These are phyloP conservation scores for Scaptodrosophila latifasciaeformis DNA, from an alignment of 2,888 invertebrate species.

Conservation along the genomic window DNA sequence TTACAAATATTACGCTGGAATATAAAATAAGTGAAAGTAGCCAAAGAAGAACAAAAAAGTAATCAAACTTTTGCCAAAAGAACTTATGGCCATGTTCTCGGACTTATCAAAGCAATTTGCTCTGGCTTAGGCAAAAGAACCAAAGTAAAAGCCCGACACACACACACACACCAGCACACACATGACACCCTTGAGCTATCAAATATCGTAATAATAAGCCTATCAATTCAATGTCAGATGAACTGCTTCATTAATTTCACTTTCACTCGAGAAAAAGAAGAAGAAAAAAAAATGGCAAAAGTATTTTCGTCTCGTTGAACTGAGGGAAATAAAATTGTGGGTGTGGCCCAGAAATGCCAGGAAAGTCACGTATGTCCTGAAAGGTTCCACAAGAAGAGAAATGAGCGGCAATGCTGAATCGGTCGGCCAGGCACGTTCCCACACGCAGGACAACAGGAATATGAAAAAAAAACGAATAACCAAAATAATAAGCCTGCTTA, in stretches of 20 bases:
- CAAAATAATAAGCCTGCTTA: slow-evolving; percentile 19
- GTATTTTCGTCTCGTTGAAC: no score
- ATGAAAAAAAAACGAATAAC: no score
- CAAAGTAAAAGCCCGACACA: no score
- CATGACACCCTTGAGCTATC: slow-evolving; percentile 27
- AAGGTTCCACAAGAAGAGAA: not conserved
- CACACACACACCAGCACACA: slow-evolving; percentile 1
- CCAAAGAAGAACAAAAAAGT: not conserved
- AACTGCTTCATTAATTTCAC: slow-evolving; percentile 64
- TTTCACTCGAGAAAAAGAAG: slow-evolving; percentile 12
- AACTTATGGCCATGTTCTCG: no score
- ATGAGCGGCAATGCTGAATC: slow-evolving; percentile 1
- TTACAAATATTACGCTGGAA: no score
- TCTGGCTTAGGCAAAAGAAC: no score
- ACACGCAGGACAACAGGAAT: no score
- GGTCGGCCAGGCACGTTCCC: no score
- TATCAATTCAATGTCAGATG: slow-evolving; percentile 67
- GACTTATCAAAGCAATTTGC: no score
- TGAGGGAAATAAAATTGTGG: no score
- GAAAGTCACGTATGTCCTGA: slow-evolving; percentile 59
- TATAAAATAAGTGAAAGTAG: not conserved
- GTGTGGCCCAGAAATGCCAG: slow-evolving; percentile 47
- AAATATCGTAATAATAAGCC: slow-evolving; percentile 57
- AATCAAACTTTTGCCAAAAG: no score
- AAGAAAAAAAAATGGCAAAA: not conserved